Base-by-base conservation (phyloP, 2,888 invertebrate species). In the Amblyjoppa proteus region DNA sequence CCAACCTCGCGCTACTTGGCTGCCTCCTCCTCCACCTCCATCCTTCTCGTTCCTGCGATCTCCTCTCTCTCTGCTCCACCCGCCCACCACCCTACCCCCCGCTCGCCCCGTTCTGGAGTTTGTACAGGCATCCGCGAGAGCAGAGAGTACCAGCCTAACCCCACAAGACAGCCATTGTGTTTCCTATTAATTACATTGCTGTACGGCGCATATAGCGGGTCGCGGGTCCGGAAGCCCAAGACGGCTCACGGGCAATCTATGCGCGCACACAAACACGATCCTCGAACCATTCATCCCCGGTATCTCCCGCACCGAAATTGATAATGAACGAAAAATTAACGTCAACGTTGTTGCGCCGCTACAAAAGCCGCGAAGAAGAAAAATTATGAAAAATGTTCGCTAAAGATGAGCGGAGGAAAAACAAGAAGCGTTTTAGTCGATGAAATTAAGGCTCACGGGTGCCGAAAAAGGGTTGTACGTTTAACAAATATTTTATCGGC, bases 151-250 rank as follows among this genome's bases (percentile, higher is more conserved):
- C 88, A 79, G 83, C 83, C 66, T 76, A 78, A 80, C 81, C 85
- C 85, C 81, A 61, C 91, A 89, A 92, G 92, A 91, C 92, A 92
- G 90, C 91, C 91, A 92, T 92, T 92, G 92, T 92, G 90, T 89
- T 91, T 85, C 90, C 92, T 91, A 92, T 92, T 92, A 92, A 92
- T 92, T 92, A 92, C 91, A 92, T 92, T 91, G 91, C 90, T 87
- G 89, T 88, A 83, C 87, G 83, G 61, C 88, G 61, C 88, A 86
- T 84, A 87, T 76, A 86, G 87, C 88, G 84, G 75, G 34, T 81
- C 84, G 56, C 71, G 45, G 58, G 41, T 74, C 71, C 74, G 86
- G 84, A 86, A 86, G 84, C 83, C 76, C 80, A 78, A 86, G 86
- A 69, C 81, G 83, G 85, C 68, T 87, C 84, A 66, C 85, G 85